phyloP scores from a whole-genome alignment of 2,888 invertebrate genomes.

The Taphrorychus bicolor region DNA sequence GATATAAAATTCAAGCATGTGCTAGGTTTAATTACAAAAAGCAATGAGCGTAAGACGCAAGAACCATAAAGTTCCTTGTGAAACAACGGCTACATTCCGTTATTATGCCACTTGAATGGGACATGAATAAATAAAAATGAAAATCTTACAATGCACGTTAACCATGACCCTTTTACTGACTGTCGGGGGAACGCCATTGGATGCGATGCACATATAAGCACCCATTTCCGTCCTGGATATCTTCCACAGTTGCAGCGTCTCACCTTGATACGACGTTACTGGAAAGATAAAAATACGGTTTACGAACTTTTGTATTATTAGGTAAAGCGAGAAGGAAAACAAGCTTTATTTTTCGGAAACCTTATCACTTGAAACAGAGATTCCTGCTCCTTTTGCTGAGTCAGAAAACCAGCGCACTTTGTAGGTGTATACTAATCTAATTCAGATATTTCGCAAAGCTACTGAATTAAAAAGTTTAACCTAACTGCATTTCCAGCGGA shows the following conservation, averaged over 20 bases:
- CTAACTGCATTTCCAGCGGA: no score
- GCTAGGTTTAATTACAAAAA: not conserved
- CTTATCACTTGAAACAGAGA: not conserved
- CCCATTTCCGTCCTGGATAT: conserved; percentile 91
- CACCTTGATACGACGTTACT: conserved; percentile 77
- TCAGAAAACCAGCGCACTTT: no score
- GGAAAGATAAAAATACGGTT: conserved; percentile 50
- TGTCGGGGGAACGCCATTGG: conserved; percentile 86
- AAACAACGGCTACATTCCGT: not conserved
- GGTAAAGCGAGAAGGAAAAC: not conserved
- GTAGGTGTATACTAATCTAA: no score
- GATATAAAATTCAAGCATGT: not conserved
- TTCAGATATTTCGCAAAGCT: no score
- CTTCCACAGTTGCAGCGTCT: conserved; percentile 77
- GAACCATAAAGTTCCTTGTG: not conserved
- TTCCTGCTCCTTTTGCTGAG: no score
- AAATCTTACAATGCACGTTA: conserved; percentile 87
- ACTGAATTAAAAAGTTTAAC: no score
- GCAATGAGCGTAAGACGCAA: no score
- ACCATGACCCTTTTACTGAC: conserved; percentile 88
- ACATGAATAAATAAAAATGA: conserved; percentile 1
- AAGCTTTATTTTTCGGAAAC: not conserved
- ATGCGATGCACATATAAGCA: conserved; percentile 88
- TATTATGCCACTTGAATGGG: not conserved
- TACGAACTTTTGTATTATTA: conserved; percentile 11